Base-by-base conservation (phyloP, 2,888 invertebrate genomes). In the Ypsolopha scabrella region DNA sequence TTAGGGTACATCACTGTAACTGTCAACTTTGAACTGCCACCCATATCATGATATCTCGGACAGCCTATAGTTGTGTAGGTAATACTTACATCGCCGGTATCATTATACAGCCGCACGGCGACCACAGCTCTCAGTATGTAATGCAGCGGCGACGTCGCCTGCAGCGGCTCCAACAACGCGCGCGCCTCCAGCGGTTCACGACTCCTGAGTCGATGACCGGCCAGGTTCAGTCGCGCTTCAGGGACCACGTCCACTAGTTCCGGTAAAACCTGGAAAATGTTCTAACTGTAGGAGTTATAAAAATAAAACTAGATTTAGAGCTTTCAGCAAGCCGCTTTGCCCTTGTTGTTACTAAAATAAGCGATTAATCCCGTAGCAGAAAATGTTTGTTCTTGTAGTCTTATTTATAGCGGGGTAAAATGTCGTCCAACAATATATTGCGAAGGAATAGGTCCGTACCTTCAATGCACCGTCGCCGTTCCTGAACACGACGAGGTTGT, bases 111-210 rank as follows among this genome's bases (percentile, higher is more conserved):
- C 0, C 95, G 90, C 0, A 97, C 97, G 71, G 97, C 96, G 0
- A 98, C 97, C 24, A 99, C 97, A 0, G 97, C 99, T 69, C 99
- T 95, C 43, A 99, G 87, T 58, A 99, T 97, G 71, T 97, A 98
- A 72, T 99, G 99, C 60, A 97, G 94, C 0, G 99, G 97, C 1
- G 95, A 94, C 1, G 95, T 93, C 0, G 99, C 96, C 65, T 98
- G 97, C 50, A 98, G 75, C 52, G 97, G 95, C 70, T 96, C 96
- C 64, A 98, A 91, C 44, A 99, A 76, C 39, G 93, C 91, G 61
- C 94, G 93, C 0, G 98, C 98, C 70, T 97, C 97, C 54, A 92
- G 87, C 0, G 96, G 90, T 64, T 98, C 96, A 59, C 96, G 92
- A 74, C 94, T 94, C 61, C 93, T 93, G 34, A 99, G 89, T 68